Evolutionary conservation across 2,888 invertebrate species (phyloP).

Genomic region (Aromia moschata): DNA sequence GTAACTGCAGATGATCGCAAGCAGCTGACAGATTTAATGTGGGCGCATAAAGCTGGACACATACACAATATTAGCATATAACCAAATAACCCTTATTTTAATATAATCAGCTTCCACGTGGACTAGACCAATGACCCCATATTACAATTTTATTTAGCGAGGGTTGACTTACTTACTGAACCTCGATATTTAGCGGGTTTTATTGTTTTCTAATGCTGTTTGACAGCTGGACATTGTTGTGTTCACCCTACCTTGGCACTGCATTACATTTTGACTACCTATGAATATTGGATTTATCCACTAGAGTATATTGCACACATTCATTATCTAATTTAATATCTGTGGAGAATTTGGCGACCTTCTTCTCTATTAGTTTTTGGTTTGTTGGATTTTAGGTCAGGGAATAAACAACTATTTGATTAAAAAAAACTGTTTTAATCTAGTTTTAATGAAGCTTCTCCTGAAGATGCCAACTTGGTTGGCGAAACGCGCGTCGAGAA

Average conservation of each 20-base stretch:
- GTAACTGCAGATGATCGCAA: not conserved
- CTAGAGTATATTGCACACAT: too few species aligned
- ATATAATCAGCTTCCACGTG: conserved; percentile 23
- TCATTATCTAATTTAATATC: too few species aligned
- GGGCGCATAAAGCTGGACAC: conserved; percentile 12
- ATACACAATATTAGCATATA: conserved; percentile 20
- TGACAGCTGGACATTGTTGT: conserved; percentile 20
- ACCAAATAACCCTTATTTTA: conserved; percentile 12
- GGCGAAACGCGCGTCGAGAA: too few species aligned
- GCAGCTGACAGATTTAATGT: conserved; percentile 20
- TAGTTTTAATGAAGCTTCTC: too few species aligned
- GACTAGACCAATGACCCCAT: conserved; percentile 17
- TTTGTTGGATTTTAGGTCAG: too few species aligned
- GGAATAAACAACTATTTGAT: too few species aligned
- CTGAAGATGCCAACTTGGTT: too few species aligned
- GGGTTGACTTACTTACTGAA: conserved; percentile 7
- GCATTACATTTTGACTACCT: conserved; percentile 15
- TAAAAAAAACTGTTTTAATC: too few species aligned
- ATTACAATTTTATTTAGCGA: conserved; percentile 15
- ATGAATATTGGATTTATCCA: too few species aligned
- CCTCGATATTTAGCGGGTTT: conserved; percentile 15
- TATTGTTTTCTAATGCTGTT: conserved; percentile 14
- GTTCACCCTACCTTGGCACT: conserved; percentile 16
- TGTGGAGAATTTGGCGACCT: too few species aligned
- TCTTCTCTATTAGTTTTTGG: too few species aligned